Percentiles rank a stretch among this genome's conserved stretches.
Evolutionary conservation across 2,888 invertebrate genomes (phyloP).

Genomic region (Mystacides longicornis): DNA sequence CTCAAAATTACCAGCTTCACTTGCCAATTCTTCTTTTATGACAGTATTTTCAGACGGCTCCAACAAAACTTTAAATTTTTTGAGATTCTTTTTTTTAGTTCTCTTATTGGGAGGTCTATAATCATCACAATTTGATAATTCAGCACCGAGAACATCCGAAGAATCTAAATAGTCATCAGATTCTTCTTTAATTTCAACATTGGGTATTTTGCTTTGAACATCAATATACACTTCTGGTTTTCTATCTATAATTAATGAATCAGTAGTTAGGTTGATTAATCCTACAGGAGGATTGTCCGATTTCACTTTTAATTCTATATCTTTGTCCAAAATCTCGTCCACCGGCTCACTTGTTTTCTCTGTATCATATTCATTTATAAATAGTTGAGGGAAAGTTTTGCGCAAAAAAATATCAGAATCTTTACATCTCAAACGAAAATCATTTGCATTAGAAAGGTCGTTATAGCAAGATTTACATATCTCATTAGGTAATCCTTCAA

Average conservation of each 20-base stretch:
- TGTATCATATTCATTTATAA: background rate
- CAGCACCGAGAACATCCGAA: background rate
- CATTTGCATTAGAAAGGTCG: constrained; percentile 8
- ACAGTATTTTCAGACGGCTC: background rate
- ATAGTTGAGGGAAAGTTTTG: constrained; percentile 3
- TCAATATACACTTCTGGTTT: too few species aligned
- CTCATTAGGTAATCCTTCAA: constrained; percentile 32
- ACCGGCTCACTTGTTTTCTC: background rate
- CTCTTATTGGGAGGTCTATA: background rate
- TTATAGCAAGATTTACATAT: constrained; percentile 27
- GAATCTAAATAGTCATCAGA: background rate
- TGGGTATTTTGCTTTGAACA: too few species aligned
- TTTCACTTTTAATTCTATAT: background rate
- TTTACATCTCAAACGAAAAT: constrained; percentile 33
- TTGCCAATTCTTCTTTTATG: background rate
- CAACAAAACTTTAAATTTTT: background rate
- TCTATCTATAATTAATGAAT: too few species aligned
- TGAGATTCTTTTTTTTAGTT: background rate
- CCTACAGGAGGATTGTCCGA: background rate
- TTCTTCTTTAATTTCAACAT: background rate
- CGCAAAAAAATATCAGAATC: constrained; percentile 34
- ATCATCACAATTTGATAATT: background rate
- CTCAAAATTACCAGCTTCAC: too few species aligned
- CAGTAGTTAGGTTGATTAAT: too few species aligned
- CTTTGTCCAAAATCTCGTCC: constrained; percentile 8